Evolutionary conservation across 2,888 invertebrate genomes (phyloP), one percentile per base, ranked within the genome.

Genomic region (Pherbina coryleti): DNA sequence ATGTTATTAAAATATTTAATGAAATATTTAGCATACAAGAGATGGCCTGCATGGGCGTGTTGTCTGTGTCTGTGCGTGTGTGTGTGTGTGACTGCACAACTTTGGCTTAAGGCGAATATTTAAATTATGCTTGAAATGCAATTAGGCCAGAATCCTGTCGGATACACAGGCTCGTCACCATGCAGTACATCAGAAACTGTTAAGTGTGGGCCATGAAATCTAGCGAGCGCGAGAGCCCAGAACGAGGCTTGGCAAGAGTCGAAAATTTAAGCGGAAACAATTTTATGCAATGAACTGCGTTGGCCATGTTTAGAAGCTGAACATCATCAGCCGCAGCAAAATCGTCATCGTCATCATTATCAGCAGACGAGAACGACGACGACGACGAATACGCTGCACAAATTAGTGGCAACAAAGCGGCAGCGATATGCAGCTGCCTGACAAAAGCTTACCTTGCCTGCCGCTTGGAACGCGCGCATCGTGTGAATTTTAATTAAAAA

Each of bases 401-500:
- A 37, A 37, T 37, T 37, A 37, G 37, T 8, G 37, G 37, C 37
- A 44, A 44, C 44, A 11, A 44, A 11, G 44, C 11, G 14, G 14
- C 14, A 44, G 44, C 44, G 44, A 11, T 44, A 14, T 44, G 60
- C 28, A 60, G 49, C 69, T 25, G 69, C 25, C 25, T 69, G n/a
- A n/a, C 11, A 22, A 31, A 28, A 19, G n/a, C 44, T 9, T 25
- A 22, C 0, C 25, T 14, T n/a, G 22, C 51, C 1, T 19, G 28
- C 57, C 44, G 70, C 78, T 77, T 78, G 76, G 37, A 66, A 72
- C 57, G 82, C 80, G 81, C 84, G 84, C 86, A 86, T 83, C 85
- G 85, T 86, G 86, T 86, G 87, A 87, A 87, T 87, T 87, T 87
- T 86, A 86, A 86, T 86, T 85, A 86, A 84, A 83, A 82, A 79